Evolutionary conservation across 2,113 vertebrate genomes (phyloP).

Genomic region (Todiramphus saurophagus): DNA sequence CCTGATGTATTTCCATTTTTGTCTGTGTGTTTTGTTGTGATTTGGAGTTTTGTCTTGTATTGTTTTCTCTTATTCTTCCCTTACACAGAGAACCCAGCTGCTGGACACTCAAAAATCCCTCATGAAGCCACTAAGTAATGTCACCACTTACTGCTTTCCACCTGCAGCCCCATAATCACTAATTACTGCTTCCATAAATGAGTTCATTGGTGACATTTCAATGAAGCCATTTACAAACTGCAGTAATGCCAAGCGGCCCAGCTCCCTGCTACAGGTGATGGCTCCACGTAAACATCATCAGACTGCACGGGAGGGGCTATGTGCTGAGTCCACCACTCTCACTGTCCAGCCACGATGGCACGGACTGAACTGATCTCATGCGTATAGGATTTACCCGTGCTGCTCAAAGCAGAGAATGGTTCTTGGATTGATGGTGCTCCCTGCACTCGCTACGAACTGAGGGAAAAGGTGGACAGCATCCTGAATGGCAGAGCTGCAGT

Average conservation of each 20-base stretch:
- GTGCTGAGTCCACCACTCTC: background rate
- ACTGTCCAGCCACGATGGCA: background rate
- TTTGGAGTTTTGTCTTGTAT: background rate
- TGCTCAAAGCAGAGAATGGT: background rate
- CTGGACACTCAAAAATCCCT: background rate
- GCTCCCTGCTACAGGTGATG: background rate
- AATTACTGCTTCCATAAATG: slow-evolving; percentile 49
- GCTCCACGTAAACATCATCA: background rate
- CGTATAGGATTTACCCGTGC: background rate
- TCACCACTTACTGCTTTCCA: slow-evolving; percentile 37
- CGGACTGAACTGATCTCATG: background rate
- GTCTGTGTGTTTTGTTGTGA: background rate
- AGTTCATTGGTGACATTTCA: slow-evolving; percentile 41
- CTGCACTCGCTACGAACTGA: background rate
- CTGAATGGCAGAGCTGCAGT: background rate
- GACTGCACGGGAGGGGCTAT: background rate
- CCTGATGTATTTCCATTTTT: background rate
- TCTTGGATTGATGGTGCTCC: background rate
- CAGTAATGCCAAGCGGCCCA: background rate
- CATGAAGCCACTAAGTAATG: slow-evolving; percentile 34
- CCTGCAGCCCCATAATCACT: slow-evolving; percentile 25
- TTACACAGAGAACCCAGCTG: background rate
- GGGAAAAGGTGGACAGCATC: background rate
- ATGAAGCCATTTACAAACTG: slow-evolving; percentile 53
- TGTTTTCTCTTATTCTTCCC: background rate